These are phyloP conservation scores for Cerastis leucographa DNA, from an alignment of 2,888 invertebrate species.

Conservation along the genomic window DNA sequence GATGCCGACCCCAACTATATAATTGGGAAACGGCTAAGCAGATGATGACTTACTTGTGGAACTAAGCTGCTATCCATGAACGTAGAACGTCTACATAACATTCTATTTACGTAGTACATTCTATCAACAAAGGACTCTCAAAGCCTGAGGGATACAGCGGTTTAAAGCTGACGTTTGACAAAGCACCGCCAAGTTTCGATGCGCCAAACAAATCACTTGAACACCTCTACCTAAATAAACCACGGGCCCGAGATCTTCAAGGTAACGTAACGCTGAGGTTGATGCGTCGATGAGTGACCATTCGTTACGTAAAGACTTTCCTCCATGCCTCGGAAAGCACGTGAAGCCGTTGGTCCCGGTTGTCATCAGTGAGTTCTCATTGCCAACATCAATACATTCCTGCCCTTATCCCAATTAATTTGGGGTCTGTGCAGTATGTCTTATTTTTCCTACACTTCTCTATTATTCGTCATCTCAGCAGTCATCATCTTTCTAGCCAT, in stretches of 20 bases:
- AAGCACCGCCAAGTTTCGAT: constrained; percentile 47
- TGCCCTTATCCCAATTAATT: not conserved
- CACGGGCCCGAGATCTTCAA: too few relatives aligned
- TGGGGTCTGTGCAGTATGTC: not conserved
- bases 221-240: constrained; percentile 36
- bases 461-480: not conserved
- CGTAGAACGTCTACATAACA: not conserved
- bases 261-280: too few relatives aligned
- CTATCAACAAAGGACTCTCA: constrained; percentile 2
- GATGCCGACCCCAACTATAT: not conserved
- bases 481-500: not conserved
- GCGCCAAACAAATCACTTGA: constrained; percentile 59
- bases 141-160: constrained; percentile 47
- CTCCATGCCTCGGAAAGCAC: not conserved
- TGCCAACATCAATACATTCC: too few relatives aligned
- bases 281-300: too few relatives aligned
- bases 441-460: not conserved
- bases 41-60: not conserved
- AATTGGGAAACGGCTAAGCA: not conserved
- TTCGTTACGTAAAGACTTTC: too few relatives aligned
- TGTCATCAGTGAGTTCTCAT: not conserved
- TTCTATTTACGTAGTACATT: not conserved
- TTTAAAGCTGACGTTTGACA: constrained; percentile 39
- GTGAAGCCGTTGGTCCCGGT: not conserved
- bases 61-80: not conserved